These are phyloP conservation scores for Hemaris fuciformis DNA, from an alignment of 2,888 invertebrate species.

Conservation along the genomic window DNA sequence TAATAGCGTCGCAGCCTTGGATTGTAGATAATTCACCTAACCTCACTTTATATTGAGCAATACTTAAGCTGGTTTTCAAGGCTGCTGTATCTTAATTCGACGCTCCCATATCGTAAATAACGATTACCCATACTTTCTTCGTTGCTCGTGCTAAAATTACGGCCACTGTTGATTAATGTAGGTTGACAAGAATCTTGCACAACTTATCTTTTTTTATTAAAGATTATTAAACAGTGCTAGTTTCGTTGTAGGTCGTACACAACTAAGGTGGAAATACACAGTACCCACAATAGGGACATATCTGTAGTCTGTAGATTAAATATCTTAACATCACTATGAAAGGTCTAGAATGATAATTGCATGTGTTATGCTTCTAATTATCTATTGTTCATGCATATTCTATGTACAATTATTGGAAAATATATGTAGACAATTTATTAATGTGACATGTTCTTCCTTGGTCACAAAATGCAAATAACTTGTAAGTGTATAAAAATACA, in stretches of 20 bases:
- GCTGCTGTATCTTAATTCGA: neutral
- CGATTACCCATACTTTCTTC: neutral
- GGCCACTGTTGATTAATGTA: neutral
- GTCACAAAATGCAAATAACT: neutral
- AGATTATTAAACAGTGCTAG: constrained; percentile 2
- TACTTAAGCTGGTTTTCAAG: neutral
- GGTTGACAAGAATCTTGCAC: neutral
- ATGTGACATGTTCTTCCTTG: neutral
- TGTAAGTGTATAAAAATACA: neutral
- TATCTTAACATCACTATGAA: too few species aligned
- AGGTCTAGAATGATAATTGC: neutral
- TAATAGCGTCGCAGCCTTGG: constrained; percentile 39
- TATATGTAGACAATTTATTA: neutral
- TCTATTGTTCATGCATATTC: neutral
- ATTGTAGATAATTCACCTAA: constrained; percentile 39
- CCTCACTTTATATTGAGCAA: constrained; percentile 34
- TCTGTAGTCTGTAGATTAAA: neutral
- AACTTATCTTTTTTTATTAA: neutral
- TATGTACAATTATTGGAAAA: neutral
- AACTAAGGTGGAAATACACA: neutral
- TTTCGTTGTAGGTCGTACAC: neutral
- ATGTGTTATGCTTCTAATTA: neutral
- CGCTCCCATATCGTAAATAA: neutral
- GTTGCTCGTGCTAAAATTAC: neutral
- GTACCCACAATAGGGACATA: neutral